These are phyloP conservation scores for Apodemus agrarius DNA, from an alignment of 2,797 vertebrate genomes.

Conservation along the genomic window DNA sequence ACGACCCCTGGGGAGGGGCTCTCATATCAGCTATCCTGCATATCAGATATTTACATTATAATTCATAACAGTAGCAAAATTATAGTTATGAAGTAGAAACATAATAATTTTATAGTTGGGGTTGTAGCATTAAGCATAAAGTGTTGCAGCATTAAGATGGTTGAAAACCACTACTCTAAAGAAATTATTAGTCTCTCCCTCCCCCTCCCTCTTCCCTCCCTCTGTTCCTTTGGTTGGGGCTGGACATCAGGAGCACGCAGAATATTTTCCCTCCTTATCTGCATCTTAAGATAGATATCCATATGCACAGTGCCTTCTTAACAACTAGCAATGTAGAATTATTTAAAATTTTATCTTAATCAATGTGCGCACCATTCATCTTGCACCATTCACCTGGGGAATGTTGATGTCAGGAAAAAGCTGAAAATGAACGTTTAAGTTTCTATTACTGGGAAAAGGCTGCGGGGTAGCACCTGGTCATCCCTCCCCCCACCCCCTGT, in stretches of 20 bases:
- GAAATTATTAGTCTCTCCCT: neutral
- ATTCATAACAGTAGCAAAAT: neutral
- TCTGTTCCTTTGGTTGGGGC: too few relatives aligned
- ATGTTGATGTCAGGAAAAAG: constrained; percentile 6
- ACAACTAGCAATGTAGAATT: neutral
- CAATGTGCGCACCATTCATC: neutral
- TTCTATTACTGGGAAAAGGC: neutral
- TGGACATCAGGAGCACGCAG: neutral
- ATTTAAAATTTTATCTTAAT: constrained; percentile 1
- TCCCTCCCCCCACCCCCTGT: neutral
- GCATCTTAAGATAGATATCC: neutral
- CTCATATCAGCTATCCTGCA: neutral
- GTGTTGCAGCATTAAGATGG: neutral
- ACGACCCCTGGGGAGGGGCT: neutral
- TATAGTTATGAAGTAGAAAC: neutral
- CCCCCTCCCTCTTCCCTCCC: accelerated
- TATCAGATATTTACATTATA: neutral
- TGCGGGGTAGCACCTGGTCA: neutral
- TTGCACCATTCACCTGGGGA: neutral
- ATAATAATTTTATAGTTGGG: neutral
- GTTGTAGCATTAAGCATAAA: neutral
- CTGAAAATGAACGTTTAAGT: neutral
- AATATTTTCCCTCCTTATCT: neutral
- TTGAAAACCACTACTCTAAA: neutral
- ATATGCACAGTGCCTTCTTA: neutral